Evolutionary conservation across 2,113 vertebrate species (phyloP), one percentile per base, ranked within the genome.

Genomic region (Formicarius rufipectus): DNA sequence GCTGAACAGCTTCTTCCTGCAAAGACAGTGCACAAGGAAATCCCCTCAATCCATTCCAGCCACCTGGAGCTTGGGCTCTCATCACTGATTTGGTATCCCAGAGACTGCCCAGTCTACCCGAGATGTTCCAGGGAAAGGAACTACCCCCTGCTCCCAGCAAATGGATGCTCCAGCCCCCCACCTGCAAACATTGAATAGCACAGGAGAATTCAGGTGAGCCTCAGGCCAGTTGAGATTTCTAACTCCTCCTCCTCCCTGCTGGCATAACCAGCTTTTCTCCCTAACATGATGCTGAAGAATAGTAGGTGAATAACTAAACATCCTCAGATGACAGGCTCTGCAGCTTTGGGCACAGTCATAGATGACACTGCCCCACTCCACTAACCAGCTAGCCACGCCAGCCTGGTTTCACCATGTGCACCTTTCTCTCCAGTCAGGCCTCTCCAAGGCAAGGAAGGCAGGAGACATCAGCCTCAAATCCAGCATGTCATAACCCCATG

Each of bases 401-500:
- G 63, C 27, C 14, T 56, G 21, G 37, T 76, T 75, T 59, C 27
- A 31, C 14, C 31, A 24, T 39, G 31, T 33, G 15, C 7, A 3
- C 33, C 30, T 10, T 40, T 47, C 33, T 42, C 21, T 85, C 24
- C 31, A 77, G 33, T 49, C 33, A 84, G n/a, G n/a, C 10, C 14
- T 7, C 42, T 82, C 25, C 9, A 76, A 73, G 25, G 28, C 66
- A 14, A 77, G 59, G 84, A 83, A 56, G 10, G 49, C 50, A 85
- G 63, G 35, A 82, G 59, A 72, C 7, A 28, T 35, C 47, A 87
- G 44, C 58, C 55, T 74, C 68, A 90, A 75, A 92, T 75, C 8
- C 30, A 90, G 39, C 33, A 55, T 0, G 13, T 66, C 55, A 35
- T 19, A 92, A 40, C 12, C 28, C 31, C 0, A 0, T 0, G 1